Evolutionary conservation across 2,888 invertebrate genomes (phyloP), one percentile per base, ranked within the genome.

Genomic region (Oscheius sp.): DNA sequence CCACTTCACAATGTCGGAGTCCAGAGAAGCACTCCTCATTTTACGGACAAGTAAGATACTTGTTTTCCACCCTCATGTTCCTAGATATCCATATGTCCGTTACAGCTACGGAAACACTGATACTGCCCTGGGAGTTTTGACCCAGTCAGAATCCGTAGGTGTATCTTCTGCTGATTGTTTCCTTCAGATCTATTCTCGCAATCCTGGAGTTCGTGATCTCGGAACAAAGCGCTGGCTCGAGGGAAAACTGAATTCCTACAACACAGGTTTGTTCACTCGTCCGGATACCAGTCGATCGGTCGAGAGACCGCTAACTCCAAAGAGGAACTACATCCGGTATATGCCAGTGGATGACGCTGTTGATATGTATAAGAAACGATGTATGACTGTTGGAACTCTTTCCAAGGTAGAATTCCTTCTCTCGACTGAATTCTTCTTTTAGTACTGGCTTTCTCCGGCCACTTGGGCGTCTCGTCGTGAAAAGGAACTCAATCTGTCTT

Each of bases 331-430:
- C 54, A 80, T 84, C 22, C 74, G 82, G 74, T 85, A 84, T 71
- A 85, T 86, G 84, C 81, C 81, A 22, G 77, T 82, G 30, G 85
- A 85, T 44, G 85, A 85, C 62, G 85, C 85, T 12, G 75, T 86
- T 36, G 81, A 82, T 63, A 78, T 85, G 82, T 86, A 81, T 77
- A 86, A 84, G 70, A 85, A 85, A 68, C 67, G 80, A 59, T 84
- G 80, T 70, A 84, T 85, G 85, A 85, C 86, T 41, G 83, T 81
- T 22, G 80, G 81, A 57, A 83, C 83, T 9, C 71, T 85, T 4
- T 82, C 81, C 12, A 85, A 86, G 73, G 78, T 78, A 8, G n/a
- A n/a, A n/a, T 45, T 45, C 14, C 20, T 12, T 45, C 45, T 45
- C 17, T 45, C 20, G 17, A 17, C 20, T 47, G 22, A 24, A 47